Base-by-base conservation (phyloP, 2,797 vertebrate genomes). In the Lithobates pipiens region DNA sequence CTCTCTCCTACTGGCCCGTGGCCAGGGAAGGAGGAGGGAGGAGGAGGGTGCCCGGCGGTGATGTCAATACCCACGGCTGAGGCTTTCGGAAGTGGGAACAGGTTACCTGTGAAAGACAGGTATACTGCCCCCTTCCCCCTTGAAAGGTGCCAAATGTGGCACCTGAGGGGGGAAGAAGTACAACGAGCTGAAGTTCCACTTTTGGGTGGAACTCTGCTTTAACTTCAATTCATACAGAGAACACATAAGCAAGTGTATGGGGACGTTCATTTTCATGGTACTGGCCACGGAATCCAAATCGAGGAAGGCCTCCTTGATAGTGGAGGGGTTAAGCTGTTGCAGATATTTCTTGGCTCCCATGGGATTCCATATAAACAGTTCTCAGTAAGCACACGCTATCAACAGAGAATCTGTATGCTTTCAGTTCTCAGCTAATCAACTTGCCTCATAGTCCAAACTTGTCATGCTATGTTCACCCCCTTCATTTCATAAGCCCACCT, bases 401-500 rank as follows among this genome's bases (percentile, higher is more conserved):
- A 87, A 76, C 70, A 82, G 89, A 89, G 61, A 91, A 92, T 92
- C 92, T 93, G 93, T 88, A 90, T 90, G 91, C 89, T 91, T 92
- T 93, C 92, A 92, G 84, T 90, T 93, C 91, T 91, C 93, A 93
- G 91, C 91, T 93, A 91, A 93, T 93, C 91, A 93, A 92, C 92
- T 92, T 90, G 88, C 89, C 88, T 54, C 85, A 90, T 90, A 92
- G 91, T 91, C 91, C 92, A 93, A 92, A 93, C 92, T 91, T 93
- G 91, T 92, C 92, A 93, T 90, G 89, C 85, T 89, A 86, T 90
- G 91, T 91, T 93, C 91, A 91, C 80, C 84, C 88, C 90, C 91
- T 86, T 82, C 88, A 90, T 87, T 91, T 89, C 89, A 88, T 91
- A 70, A 88, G 88, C 80, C 90, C 91, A 90, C 90, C 89, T 89